Percentiles rank a stretch among this genome's conserved stretches.
phyloP scores from a whole-genome alignment of 2,113 vertebrate species.

The Irena cyanogastra region DNA sequence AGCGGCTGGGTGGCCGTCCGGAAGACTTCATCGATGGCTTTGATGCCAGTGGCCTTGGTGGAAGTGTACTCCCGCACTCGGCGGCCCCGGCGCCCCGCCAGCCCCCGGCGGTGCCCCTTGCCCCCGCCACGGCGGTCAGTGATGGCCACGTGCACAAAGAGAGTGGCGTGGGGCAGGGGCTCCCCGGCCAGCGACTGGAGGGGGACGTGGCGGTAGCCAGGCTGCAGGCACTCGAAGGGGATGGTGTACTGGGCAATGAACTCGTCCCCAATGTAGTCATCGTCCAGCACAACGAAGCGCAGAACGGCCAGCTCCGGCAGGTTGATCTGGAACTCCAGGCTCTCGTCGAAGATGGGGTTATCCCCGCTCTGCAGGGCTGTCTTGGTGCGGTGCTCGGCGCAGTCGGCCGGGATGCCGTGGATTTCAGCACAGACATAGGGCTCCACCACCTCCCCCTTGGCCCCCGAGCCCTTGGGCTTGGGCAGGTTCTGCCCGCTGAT shows the following conservation, averaged over 20 bases:
- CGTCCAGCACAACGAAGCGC: slow-evolving; percentile 88
- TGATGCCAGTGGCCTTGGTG: slow-evolving; percentile 87
- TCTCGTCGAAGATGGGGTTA: slow-evolving; percentile 90
- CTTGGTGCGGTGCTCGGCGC: slow-evolving; percentile 88
- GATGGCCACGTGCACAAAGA: slow-evolving; percentile 89
- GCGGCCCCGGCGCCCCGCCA: slow-evolving; percentile 84
- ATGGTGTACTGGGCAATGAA: slow-evolving; percentile 95
- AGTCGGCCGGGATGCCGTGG: slow-evolving; percentile 88
- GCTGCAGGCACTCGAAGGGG: slow-evolving; percentile 89
- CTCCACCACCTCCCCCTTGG: slow-evolving; percentile 91
- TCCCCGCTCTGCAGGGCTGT: slow-evolving; percentile 87
- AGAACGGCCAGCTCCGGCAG: slow-evolving; percentile 86
- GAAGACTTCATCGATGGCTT: slow-evolving; percentile 89
- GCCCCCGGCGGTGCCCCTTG: slow-evolving; percentile 84
- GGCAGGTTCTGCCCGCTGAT: slow-evolving; percentile 92
- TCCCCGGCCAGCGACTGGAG: slow-evolving; percentile 86
- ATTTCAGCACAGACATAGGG: slow-evolving; percentile 91
- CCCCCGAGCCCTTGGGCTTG: slow-evolving; percentile 87
- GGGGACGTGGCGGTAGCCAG: slow-evolving; percentile 87
- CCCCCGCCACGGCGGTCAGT: slow-evolving; percentile 86
- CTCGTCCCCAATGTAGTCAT: slow-evolving; percentile 91
- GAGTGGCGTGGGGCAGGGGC: slow-evolving; percentile 83
- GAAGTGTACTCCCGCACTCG: slow-evolving; percentile 86
- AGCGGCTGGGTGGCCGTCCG: slow-evolving; percentile 85
- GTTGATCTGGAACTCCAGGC: slow-evolving; percentile 92